Conservation (phyloP, 2,797 vertebrate genomes). For the Nannoperca australis region DNA sequence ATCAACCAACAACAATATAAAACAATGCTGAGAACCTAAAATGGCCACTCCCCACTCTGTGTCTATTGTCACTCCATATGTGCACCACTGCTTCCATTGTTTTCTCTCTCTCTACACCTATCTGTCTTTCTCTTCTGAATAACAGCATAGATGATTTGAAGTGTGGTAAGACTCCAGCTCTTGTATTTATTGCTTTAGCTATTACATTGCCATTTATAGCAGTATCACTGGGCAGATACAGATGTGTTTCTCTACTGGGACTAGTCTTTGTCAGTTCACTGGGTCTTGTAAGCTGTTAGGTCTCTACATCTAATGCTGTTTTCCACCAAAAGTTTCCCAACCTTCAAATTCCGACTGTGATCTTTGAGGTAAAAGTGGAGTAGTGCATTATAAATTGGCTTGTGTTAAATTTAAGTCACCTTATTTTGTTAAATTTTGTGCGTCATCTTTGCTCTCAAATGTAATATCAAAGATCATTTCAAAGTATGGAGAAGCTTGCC, state of each 20-base stretch:
- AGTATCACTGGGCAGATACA: constrained; percentile 38
- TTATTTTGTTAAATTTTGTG: neutral
- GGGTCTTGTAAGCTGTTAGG: constrained; percentile 7
- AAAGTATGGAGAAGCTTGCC: neutral
- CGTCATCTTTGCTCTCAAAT: neutral
- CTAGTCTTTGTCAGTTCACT: constrained; percentile 15
- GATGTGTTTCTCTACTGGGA: constrained; percentile 27
- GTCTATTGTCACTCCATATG: constrained; percentile 36
- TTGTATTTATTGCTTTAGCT: constrained; percentile 38
- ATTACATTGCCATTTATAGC: constrained; percentile 41
- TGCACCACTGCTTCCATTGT: neutral
- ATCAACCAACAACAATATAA: constrained; percentile 57
- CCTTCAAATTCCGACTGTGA: neutral
- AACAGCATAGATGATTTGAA: constrained; percentile 24
- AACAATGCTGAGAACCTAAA: constrained; percentile 53
- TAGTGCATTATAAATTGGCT: neutral
- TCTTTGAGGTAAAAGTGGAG: neutral
- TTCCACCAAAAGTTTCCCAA: constrained; percentile 13
- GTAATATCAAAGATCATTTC: neutral
- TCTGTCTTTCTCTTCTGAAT: constrained; percentile 24
- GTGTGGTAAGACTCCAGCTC: constrained; percentile 30
- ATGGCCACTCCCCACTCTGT: constrained; percentile 48
- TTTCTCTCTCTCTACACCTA: neutral
- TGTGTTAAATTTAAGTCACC: neutral
- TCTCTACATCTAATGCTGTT: neutral